phyloP scores from a whole-genome alignment of 2,797 vertebrate genomes.

The Brachyrhaphis roseni region DNA sequence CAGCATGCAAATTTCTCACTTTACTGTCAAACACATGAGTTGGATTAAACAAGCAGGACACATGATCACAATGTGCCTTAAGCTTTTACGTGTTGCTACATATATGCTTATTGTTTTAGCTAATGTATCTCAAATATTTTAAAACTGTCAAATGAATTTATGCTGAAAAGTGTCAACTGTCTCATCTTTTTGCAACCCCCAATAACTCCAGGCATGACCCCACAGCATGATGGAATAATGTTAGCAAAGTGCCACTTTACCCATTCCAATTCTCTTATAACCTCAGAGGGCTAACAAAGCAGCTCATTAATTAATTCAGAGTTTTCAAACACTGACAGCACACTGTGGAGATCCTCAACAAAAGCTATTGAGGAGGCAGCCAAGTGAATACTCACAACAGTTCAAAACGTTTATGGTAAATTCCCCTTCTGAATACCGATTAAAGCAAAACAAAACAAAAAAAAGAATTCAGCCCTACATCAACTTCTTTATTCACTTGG shows the following conservation, averaged over 20 bases:
- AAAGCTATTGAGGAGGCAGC: constrained; percentile 26
- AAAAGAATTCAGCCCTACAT: background rate
- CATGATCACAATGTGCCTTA: constrained; percentile 26
- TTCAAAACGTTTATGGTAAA: constrained; percentile 27
- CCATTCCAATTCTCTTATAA: constrained; percentile 48
- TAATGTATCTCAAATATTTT: constrained; percentile 6
- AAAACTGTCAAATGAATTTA: background rate
- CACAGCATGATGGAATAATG: constrained; percentile 30
- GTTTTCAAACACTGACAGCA: constrained; percentile 20
- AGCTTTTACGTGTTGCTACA: constrained; percentile 2
- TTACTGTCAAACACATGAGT: constrained; percentile 56
- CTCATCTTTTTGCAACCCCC: constrained; percentile 7
- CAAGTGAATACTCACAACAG: constrained; percentile 30
- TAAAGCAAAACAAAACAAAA: constrained; percentile 4
- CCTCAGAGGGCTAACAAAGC: constrained; percentile 43
- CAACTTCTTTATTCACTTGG: background rate
- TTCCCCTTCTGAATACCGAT: constrained; percentile 10
- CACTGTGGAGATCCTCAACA: constrained; percentile 11
- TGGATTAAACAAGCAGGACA: constrained; percentile 74
- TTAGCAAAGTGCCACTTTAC: constrained; percentile 62
- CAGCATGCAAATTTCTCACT: constrained; percentile 69
- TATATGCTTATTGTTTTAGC: constrained; percentile 3
- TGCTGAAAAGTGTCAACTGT: constrained; percentile 12
- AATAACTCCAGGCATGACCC: constrained; percentile 16
- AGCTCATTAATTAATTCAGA: constrained; percentile 50